Base-by-base conservation (phyloP, 1,140 invertebrate genomes). In the Delia radicum region DNA sequence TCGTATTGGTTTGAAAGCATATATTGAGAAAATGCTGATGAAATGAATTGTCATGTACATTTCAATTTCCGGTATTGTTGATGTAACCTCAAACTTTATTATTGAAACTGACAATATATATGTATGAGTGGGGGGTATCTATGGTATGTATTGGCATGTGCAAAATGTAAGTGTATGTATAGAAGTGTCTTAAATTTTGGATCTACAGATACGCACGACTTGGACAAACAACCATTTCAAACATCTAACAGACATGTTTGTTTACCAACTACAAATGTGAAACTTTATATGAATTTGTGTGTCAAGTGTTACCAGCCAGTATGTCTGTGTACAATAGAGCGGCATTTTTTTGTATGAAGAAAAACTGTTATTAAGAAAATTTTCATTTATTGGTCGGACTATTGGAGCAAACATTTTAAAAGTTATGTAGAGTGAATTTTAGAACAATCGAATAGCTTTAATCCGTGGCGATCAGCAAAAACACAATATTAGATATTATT, bases 31-130 rank as follows among this genome's bases (percentile, higher is more conserved):
- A 84, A 84, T 84, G 82, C 82, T 84, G 82, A 84, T 84, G 82
- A 84, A 84, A 84, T 84, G 82, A 80, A 82, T 84, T 84, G 82
- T 84, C 82, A 84, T 84, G 82, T 84, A 81, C 81, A 79, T 84
- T 84, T 84, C 82, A 84, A 84, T 84, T 84, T 84, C 82, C 82
- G 81, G 80, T 81, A 84, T 81, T 84, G 48, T 55, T 21, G n/a
- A 48, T 55, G 48, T 55, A 55, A 55, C 48, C 48, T 55, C 48
- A 55, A 55, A 55, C 48, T 55, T 55, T 18, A 55, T 21, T 55
- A 55, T 55, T 55, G 18, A 55, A 55, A n/a, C 18, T 55, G 48
- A 55, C 48, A 55, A 55, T 55, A 21, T 15, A 10, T 55, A n/a
- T n/a, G n/a, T n/a, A 55, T 21, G 7, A 21, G 3, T 55, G 15